Evolutionary conservation across 2,113 vertebrate genomes (phyloP).

Genomic region (Porphyrio hochstetteri): DNA sequence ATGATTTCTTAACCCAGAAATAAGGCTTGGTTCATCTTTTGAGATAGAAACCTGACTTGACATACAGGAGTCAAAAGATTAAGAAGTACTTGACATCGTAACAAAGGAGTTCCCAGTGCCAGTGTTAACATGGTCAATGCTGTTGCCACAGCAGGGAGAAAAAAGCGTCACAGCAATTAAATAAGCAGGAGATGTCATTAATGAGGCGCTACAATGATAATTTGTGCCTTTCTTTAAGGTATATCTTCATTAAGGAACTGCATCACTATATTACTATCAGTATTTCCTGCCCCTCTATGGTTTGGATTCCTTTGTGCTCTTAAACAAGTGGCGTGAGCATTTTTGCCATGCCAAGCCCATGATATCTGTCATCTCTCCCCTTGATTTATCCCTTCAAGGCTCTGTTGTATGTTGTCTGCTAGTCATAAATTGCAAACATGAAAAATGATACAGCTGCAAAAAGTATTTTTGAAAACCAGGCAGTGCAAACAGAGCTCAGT

Average conservation of each 20-base stretch:
- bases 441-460: conserved; percentile 34
- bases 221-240: neutral
- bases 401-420: neutral
- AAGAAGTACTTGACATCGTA: conserved; percentile 25
- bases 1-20: neutral
- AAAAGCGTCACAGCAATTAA: conserved; percentile 15
- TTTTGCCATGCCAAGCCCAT: neutral
- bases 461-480: neutral
- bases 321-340: neutral
- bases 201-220: neutral
- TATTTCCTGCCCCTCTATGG: neutral
- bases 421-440: neutral
- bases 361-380: neutral
- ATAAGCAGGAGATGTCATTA: neutral
- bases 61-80: neutral
- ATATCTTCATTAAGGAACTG: neutral
- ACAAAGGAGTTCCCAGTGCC: neutral
- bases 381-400: neutral
- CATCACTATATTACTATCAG: neutral
- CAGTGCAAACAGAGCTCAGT: neutral
- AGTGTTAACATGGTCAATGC: neutral
- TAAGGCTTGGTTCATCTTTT: neutral
- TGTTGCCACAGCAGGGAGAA: conserved; percentile 8
- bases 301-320: neutral
- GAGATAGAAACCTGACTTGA: conserved; percentile 6